Evolutionary conservation across 1,140 invertebrate genomes (phyloP), one percentile per base, ranked within the genome.

Genomic region (Diorhabda carinulata): DNA sequence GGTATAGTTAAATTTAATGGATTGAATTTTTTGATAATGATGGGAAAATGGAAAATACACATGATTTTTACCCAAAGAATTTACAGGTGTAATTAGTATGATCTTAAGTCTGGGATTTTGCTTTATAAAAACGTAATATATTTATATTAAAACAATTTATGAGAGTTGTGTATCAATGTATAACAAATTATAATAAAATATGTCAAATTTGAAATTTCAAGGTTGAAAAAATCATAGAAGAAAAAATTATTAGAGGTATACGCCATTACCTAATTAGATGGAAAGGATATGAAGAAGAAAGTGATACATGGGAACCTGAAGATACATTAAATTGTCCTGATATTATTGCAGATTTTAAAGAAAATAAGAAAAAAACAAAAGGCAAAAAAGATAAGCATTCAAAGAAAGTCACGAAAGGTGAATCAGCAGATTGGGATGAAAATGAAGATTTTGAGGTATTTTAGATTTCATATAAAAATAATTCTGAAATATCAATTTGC

Each of bases 291-390:
- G 84, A 84, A 56, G 83, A 87, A 47, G 85, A 87, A 64, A 85
- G 85, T 67, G 92, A 94, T 77, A 92, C 91, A 0, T 94, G 92
- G 92, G 91, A 94, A 78, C 87, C 90, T 2, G 89, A 92, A 74
- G 86, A 87, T 44, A 91, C 91, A 64, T 77, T 95, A 0, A 88
- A 87, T 62, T 92, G 91, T 77, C 82, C 85, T 3, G 84, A 88
- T 10, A 76, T 92, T 25, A 89, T 93, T 8, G 83, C 85, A 42
- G 87, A 89, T 70, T 93, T 83, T 72, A 83, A 87, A 73, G 82
- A 82, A 62, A 82, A 69, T 3, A 69, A 77, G 44, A 76, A 78
- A 45, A 72, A 78, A 25, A 72, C 57, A 6, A 59, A 56, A 7
- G 67, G 62, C 5, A 52, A 42, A 57, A 73, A 73, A 63, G 43